Evolutionary conservation across 2,113 vertebrate genomes (phyloP), one percentile per base, ranked within the genome.

Genomic region (Aspiorhynchus laticeps): DNA sequence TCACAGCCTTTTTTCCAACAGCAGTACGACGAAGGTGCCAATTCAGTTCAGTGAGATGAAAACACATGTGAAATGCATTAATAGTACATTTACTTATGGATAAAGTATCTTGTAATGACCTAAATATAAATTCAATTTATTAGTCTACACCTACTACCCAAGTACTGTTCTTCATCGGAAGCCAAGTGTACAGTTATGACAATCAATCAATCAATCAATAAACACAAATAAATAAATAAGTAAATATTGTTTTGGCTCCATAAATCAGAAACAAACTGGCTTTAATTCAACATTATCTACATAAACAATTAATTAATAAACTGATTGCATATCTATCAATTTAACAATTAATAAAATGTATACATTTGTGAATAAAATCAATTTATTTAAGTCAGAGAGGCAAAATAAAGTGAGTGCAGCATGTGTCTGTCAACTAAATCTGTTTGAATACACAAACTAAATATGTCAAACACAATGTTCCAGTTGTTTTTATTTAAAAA

Each of bases 1-100:
- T 74, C 78, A 51, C 48, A 63, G 79, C 53, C 26, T 63, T 31
- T 31, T 53, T 86, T 71, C 78, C 38, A 80, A 61, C 48, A 80
- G 31, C 38, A 28, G 43, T n/a, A 73, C 11, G 26, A 26, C 5
- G 5, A 1, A 17, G 67, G 65, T 28, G 31, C 73, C 46, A 38
- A n/a, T 73, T 83, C 81, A 83, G 21, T 28, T 73, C 46, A 36
- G 46, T 2, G 1, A 31, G 28, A 67, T 67, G 17, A 83, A 83
- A 51, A 69, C 0, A 3, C 0, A 1, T 4, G 36, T 74, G 10
- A 79, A 87, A 83, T n/a, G 28, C 28, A 53, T 33, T 31, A 31
- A 21, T 2, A 67, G 61, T 81, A 59, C 4, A 8, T 81, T 63
- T 81, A 63, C 12, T 63, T 8, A 9, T 11, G 12, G 28, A 77